A percentile compares a stretch with the other conserved stretches of the same genome.
phyloP scores from a whole-genome alignment of 2,888 invertebrate genomes.

The Hylaea fasciaria region DNA sequence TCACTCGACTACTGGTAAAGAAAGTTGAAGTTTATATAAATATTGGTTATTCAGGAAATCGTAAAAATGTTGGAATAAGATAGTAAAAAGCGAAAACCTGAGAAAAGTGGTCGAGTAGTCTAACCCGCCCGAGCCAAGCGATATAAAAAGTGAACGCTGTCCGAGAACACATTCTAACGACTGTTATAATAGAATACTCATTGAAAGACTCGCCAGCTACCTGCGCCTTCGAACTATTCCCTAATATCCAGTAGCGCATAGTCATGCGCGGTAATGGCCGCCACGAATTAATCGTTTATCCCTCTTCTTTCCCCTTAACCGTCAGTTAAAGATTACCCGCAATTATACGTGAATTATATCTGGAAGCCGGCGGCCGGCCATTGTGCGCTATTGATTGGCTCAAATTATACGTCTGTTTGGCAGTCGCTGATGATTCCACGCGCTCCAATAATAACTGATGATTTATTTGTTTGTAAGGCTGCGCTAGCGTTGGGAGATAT shows the following conservation, averaged over 20 bases:
- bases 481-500: slow-evolving; percentile 7
- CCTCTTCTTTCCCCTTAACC: slow-evolving; percentile 11
- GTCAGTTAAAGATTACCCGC: slow-evolving; percentile 47
- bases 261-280: slow-evolving; percentile 69
- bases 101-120: too few relatives aligned
- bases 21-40: not conserved
- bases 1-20: slow-evolving; percentile 3
- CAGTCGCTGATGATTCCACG: slow-evolving; percentile 20
- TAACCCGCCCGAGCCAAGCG: too few relatives aligned
- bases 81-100: too few relatives aligned
- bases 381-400: slow-evolving; percentile 34
- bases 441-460: slow-evolving; percentile 13
- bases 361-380: slow-evolving; percentile 12
- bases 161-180: too few relatives aligned
- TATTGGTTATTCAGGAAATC: not conserved
- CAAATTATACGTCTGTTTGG: slow-evolving; percentile 32
- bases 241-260: slow-evolving; percentile 49
- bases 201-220: not conserved
- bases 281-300: slow-evolving; percentile 47
- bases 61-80: not conserved
- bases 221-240: slow-evolving; percentile 14
- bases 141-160: too few relatives aligned
- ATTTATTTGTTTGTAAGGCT: slow-evolving; percentile 31
- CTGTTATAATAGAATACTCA: not conserved
- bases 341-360: slow-evolving; percentile 44